Base-by-base conservation (phyloP, 2,113 vertebrate genomes). In the Ascaphus truei region DNA sequence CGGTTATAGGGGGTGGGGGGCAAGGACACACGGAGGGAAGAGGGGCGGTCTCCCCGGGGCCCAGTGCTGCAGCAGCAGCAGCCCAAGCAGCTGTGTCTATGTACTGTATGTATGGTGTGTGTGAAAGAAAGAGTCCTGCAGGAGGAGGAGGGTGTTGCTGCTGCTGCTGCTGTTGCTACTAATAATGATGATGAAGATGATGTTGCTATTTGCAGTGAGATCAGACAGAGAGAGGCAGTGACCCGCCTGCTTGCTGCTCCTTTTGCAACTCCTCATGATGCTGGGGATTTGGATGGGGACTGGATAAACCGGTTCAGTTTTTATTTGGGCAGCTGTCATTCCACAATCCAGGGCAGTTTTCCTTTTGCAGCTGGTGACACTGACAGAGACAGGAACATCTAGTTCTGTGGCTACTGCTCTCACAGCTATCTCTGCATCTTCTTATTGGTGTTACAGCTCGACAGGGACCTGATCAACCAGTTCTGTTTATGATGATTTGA, bases 131-230 rank as follows among this genome's bases (percentile, higher is more conserved):
- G 3, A 4, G 45, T 26, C 20, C 48, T 13, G 25, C 34, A 27
- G 59, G 37, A 22, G 59, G 45, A 27, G 62, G 62, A 53, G 62
- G 62, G 62, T 6, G 62, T 30, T 39, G 45, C 47, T 18, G 30
- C 47, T 5, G 5, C 31, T 34, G 31, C 11, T n/a, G n/a, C 31
- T 5, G 5, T 34, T 34, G 31, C 5, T 9, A 34, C 5, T 29
- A 20, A 26, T 41, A 41, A 10, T 55, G 25, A 7, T 30, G 30
- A 57, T 57, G 33, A 57, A 36, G 45, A 51, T 63, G 61, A 64
- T 50, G 60, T 5, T 48, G 60, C 27, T 62, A 10, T 62, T 34
- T 36, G 45, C 60, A 36, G 43, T 18, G 26, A 26, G 61, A 64
- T 45, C 45, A n/a, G n/a, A 37, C 61, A 63, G 26, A 45, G n/a